These are phyloP conservation scores for Calcarius lapponicus DNA, from an alignment of 2,797 vertebrate genomes.

Conservation along the genomic window DNA sequence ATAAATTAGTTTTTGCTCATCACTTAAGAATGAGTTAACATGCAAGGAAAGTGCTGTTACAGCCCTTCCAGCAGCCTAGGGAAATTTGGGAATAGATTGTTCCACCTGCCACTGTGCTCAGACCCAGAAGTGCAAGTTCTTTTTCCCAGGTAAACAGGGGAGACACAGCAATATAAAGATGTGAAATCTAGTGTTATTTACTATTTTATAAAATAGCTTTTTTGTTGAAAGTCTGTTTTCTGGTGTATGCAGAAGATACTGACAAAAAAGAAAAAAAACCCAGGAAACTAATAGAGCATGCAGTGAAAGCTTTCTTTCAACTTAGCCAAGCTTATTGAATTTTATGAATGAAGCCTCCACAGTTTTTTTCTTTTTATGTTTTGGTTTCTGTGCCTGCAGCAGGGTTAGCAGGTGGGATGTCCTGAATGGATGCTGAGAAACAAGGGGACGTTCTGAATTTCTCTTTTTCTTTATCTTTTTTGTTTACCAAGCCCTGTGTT, in stretches of 20 bases:
- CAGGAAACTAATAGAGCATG: neutral
- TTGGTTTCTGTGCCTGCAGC: neutral
- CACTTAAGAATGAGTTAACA: neutral
- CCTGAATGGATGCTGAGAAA: neutral
- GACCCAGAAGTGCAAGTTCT: neutral
- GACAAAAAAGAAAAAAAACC: neutral
- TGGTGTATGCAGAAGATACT: neutral
- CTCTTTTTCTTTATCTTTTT: neutral
- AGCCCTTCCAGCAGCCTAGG: neutral
- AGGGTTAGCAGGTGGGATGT: constrained; percentile 17
- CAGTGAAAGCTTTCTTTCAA: constrained; percentile 54
- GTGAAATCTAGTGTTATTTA: neutral
- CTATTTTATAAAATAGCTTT: neutral
- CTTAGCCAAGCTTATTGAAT: constrained; percentile 42
- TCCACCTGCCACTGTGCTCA: neutral
- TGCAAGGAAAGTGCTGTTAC: neutral
- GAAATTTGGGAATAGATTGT: neutral
- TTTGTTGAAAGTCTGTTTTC: neutral
- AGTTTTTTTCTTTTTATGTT: neutral
- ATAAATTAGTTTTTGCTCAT: neutral
- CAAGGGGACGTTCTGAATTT: neutral
- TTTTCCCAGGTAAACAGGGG: neutral
- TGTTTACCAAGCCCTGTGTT: neutral
- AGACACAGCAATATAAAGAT: neutral
- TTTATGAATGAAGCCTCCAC: constrained; percentile 35